phyloP scores from a whole-genome alignment of 1,140 invertebrate species.

The Hylaeus anthracinus region DNA sequence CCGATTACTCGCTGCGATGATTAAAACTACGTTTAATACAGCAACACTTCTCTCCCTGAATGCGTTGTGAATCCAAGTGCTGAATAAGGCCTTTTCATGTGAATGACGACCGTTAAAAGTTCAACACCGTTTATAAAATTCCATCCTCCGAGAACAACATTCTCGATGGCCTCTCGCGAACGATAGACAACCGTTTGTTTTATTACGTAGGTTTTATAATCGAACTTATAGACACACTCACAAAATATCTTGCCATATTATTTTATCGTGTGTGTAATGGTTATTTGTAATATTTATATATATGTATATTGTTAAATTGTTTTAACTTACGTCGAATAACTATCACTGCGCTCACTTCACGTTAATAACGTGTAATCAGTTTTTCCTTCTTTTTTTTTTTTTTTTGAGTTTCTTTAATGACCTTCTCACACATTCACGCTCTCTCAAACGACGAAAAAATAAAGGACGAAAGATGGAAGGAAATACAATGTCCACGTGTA shows the following conservation, averaged over 20 bases:
- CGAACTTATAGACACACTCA: slow-evolving; percentile 66
- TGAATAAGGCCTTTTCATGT: slow-evolving; percentile 58
- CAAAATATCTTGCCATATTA: slow-evolving; percentile 73
- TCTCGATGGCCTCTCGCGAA: slow-evolving; percentile 37
- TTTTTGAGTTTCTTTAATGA: not conserved
- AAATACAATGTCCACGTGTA: slow-evolving; percentile 4
- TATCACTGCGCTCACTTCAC: slow-evolving; percentile 72
- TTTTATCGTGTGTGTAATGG: slow-evolving; percentile 65
- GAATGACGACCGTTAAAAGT: slow-evolving; percentile 52
- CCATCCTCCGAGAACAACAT: slow-evolving; percentile 32
- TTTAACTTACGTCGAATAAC: slow-evolving; percentile 68
- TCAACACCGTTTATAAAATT: slow-evolving; percentile 61
- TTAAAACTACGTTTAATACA: slow-evolving; percentile 43
- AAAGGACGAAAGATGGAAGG: not conserved
- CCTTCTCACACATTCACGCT: slow-evolving; percentile 9
- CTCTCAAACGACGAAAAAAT: slow-evolving; percentile 3
- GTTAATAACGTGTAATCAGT: slow-evolving; percentile 57
- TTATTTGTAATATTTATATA: slow-evolving; percentile 60
- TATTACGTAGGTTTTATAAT: slow-evolving; percentile 59
- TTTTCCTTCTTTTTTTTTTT: slow-evolving; percentile 2
- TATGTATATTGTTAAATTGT: slow-evolving; percentile 56
- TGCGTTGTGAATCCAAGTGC: slow-evolving; percentile 39
- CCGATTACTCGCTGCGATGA: slow-evolving; percentile 32
- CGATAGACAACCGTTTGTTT: slow-evolving; percentile 51
- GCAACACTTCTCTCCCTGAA: slow-evolving; percentile 46